Base-by-base conservation (phyloP, 2,797 vertebrate species). In the Merluccius polli region DNA sequence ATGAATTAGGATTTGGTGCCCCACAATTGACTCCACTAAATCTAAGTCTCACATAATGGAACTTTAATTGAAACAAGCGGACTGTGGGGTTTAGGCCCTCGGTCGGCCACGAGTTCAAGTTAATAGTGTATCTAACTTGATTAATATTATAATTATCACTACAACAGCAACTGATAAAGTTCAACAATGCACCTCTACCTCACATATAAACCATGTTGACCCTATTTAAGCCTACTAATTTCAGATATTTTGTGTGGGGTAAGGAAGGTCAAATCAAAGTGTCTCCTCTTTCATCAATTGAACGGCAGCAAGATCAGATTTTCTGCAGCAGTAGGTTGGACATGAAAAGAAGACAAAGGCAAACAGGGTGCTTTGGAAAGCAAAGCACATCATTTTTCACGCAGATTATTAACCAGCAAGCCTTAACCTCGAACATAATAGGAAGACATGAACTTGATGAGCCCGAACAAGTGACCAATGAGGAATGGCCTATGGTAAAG, bases 331-430 rank as follows among this genome's bases (percentile, higher is more conserved):
- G 72, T 0, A 15, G 38, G 44, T 30, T 1, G 68, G 48, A 30
- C 71, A 59, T 73, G 68, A 84, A 81, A 82, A 78, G 69, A 44
- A 67, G 38, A 29, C 35, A 12, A 82, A 81, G 72, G 73, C 15
- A 15, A 8, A 70, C 73, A 77, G 31, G 80, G 33, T 48, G 68
- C 24, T 1, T 13, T 82, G 69, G 71, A 70, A 74, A 69, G n/a
- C 73, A 65, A 38, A 78, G 73, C 75, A 27, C 44, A 68, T 81
- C 44, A 79, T 76, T 74, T 65, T 81, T 73, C 75, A 41, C 24
- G 10, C 63, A 79, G 77, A 77, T 18, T 73, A 59, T 70, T 6
- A 41, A 85, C 79, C 68, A 75, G 78, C 78, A 82, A 27, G 32
- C 72, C 21, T n/a, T n/a, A n/a, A 4, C 18, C 70, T 70, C 71